Base-by-base conservation (phyloP, 1,140 invertebrate genomes). In the Aphelenchoides fujianensis region DNA sequence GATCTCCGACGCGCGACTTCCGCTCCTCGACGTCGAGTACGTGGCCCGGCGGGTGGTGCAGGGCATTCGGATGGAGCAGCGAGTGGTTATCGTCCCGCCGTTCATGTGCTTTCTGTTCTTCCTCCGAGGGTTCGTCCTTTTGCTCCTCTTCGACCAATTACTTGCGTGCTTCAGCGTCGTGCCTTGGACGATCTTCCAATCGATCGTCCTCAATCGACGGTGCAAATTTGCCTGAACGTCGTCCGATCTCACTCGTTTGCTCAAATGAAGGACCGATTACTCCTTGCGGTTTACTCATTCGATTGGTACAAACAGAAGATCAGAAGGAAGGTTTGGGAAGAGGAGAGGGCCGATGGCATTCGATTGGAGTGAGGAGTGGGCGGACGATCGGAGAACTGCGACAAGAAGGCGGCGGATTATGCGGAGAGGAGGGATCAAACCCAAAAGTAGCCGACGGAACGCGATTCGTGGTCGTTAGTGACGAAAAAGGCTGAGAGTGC, bases 141-240 rank as follows among this genome's bases (percentile, higher is more conserved):
- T n/a, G n/a, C n/a, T n/a, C n/a, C n/a, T n/a, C n/a, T n/a, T n/a
- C n/a, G n/a, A n/a, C n/a, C n/a, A n/a, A n/a, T n/a, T n/a, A n/a
- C n/a, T n/a, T n/a, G n/a, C n/a, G n/a, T n/a, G 52, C 41, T n/a
- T 72, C 31, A 72, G 70, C 2, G 30, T 72, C 41, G 35, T 72
- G 2, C 70, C 70, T n/a, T 74, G 70, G 72, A 72, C 71, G 27
- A 48, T 72, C 0, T 73, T 34, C 19, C 34, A 72, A 59, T 53
- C 71, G 30, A 32, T 74, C 2, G 52, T 72, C 27, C 32, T 48
- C 12, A 48, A 48, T 48, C 41, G 41, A 48, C 41, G 41, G 12
- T 48, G 41, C 41, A 48, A 48, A 48, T 48, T 48, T 23, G 41
- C 41, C 23, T 48, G 23, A 48, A 48, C 41, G 12, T 23, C 41